Conservation (phyloP, 2,888 invertebrate species). For the Cephus pulcher region DNA sequence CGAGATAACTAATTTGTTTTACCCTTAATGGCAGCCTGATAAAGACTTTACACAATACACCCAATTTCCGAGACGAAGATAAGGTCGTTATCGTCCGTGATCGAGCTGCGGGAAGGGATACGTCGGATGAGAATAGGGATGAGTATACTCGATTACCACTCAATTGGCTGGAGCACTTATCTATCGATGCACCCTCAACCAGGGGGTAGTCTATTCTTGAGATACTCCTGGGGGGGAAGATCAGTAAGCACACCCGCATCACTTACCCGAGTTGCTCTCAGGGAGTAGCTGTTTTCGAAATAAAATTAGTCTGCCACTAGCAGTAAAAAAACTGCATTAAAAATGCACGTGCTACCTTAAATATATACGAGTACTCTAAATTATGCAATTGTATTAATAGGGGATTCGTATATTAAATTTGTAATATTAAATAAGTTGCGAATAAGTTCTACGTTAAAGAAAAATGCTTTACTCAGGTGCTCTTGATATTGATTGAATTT, state of each 20-base stretch:
- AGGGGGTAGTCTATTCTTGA: slow-evolving; percentile 25
- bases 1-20: slow-evolving; percentile 44
- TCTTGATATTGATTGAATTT: too few species aligned
- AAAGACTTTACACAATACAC: slow-evolving; percentile 46
- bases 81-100: slow-evolving; percentile 55
- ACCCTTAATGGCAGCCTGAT: slow-evolving; percentile 38
- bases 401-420: too few species aligned
- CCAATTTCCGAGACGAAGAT: slow-evolving; percentile 51
- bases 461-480: too few species aligned
- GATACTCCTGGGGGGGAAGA: too few species aligned
- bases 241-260: slow-evolving; percentile 1
- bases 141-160: slow-evolving; percentile 48
- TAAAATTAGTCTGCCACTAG: slow-evolving; percentile 38
- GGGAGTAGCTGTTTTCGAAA: slow-evolving; percentile 50
- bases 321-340: too few species aligned
- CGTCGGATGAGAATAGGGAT: slow-evolving; percentile 16
- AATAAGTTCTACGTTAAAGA: too few species aligned
- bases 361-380: too few species aligned
- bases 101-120: slow-evolving; percentile 29
- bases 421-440: too few species aligned
- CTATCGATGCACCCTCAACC: slow-evolving; percentile 20
- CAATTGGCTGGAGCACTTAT: slow-evolving; percentile 47
- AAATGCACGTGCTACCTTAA: too few species aligned
- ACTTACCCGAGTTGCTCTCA: not conserved
- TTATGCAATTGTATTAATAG: too few species aligned